Conservation (phyloP, 64 coral and sea anemone species). For the Acropora tenuis region DNA sequence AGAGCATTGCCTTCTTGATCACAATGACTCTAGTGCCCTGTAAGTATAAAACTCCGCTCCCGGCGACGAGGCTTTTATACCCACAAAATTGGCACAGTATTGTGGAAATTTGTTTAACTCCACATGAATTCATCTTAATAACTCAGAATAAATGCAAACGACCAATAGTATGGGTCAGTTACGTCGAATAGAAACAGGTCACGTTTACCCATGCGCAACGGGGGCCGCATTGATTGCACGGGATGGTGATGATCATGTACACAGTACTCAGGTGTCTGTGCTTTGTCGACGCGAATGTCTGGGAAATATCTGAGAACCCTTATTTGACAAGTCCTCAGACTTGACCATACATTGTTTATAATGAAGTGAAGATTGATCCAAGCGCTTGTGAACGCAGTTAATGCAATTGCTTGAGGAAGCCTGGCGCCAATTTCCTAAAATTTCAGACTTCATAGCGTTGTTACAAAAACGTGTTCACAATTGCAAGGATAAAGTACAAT, state of each 20-base stretch:
- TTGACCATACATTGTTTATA: no score
- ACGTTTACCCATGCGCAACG: conserved; percentile 4
- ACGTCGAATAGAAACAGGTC: neutral
- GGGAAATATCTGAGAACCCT: no score
- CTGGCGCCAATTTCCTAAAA: no score
- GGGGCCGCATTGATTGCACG: neutral
- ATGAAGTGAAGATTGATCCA: no score
- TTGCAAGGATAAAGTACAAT: no score
- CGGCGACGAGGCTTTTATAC: conserved; percentile 67
- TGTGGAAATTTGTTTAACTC: conserved; percentile 63
- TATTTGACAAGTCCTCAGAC: no score
- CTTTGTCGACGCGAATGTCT: no score
- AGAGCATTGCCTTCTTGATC: conserved; percentile 92
- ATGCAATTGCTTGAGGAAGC: no score
- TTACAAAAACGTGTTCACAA: no score
- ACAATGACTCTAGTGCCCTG: conserved; percentile 93
- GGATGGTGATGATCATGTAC: neutral
- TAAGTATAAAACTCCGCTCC: conserved; percentile 69
- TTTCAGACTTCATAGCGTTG: no score
- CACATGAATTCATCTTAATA: neutral
- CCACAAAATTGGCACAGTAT: neutral
- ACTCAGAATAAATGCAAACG: neutral
- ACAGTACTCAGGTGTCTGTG: no score
- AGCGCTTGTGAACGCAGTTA: no score
- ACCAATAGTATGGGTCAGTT: conserved; percentile 11